Base-by-base conservation (phyloP, 2,888 invertebrate species). In the Meandrusa payeni region DNA sequence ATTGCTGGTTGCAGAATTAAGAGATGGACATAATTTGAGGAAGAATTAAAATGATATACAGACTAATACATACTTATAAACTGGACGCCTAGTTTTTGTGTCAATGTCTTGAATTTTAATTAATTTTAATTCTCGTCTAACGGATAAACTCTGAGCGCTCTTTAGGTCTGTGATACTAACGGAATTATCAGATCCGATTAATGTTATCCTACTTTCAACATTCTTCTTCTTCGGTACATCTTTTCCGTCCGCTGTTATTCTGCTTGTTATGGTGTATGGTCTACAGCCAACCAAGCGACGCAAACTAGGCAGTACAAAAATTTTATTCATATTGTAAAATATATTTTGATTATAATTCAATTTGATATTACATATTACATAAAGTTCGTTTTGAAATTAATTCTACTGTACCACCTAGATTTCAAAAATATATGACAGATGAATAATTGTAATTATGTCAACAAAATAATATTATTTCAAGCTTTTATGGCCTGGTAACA, bases 71-170 rank as follows among this genome's bases (percentile, higher is more conserved):
- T 67, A 90, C 89, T 91, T 92, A 61, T 93, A 95, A 5, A 92
- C 78, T 5, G 93, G 90, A 27, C 93, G 85, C 19, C 92, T 89
- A 0, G 91, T 91, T 75, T 93, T 93, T 0, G 89, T 75, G 70
- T 93, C 92, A 2, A 89, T 69, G 69, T 94, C 93, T 48, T 91
- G 71, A 13, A 93, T 72, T 78, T 93, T 93, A 0, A 94, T 86
- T 43, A 95, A 77, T 64, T 92, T 92, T 48, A 95, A 76, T 36
- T 93, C 91, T 52, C 93, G 82, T 24, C 92, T 88, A 44, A 89
- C 85, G 0, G 94, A 92, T 46, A 95, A 59, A 65, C 89, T 93
- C 54, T 91, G 87, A 0, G 95, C 95, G 56, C 92, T 92, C 50
- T 91, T 91, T 13, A 94, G 51, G 13, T 92, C 90, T 1, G 90